Percentiles rank a stretch among this genome's conserved stretches.
These are phyloP conservation scores for Dastarcus helophoroides DNA, from an alignment of 2,888 invertebrate species.

Conservation along the genomic window DNA sequence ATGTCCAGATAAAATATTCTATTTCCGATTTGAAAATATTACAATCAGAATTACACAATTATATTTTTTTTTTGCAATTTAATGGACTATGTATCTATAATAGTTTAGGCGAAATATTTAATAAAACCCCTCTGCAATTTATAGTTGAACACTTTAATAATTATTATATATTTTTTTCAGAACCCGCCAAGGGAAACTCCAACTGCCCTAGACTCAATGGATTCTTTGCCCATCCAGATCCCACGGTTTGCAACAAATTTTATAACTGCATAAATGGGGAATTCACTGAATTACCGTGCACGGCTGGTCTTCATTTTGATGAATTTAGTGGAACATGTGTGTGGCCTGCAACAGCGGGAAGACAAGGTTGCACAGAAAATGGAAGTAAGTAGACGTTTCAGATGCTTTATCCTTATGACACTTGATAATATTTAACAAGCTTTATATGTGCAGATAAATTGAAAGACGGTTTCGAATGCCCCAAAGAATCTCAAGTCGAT, in stretches of 20 bases:
- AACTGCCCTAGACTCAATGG: slow-evolving; percentile 79
- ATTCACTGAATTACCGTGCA: slow-evolving; percentile 66
- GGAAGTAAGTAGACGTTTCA: slow-evolving; percentile 29
- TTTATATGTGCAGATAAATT: slow-evolving; percentile 49
- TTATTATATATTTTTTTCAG: slow-evolving; percentile 37
- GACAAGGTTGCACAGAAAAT: slow-evolving; percentile 54
- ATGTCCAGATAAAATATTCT: too few species aligned
- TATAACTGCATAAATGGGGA: slow-evolving; percentile 84
- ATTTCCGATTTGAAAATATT: too few species aligned
- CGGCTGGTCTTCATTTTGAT: slow-evolving; percentile 82
- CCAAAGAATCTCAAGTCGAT: slow-evolving; percentile 54
- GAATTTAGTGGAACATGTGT: slow-evolving; percentile 83
- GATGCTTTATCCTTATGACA: too few species aligned
- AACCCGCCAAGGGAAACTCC: slow-evolving; percentile 58
- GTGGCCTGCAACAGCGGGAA: slow-evolving; percentile 73
- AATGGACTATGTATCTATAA: too few species aligned
- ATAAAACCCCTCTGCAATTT: too few species aligned
- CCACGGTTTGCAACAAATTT: slow-evolving; percentile 71
- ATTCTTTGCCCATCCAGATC: slow-evolving; percentile 82
- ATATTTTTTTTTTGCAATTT: too few species aligned
- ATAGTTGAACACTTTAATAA: too few species aligned
- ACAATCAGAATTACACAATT: too few species aligned
- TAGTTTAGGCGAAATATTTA: too few species aligned
- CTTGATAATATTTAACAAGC: too few species aligned
- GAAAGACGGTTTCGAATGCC: slow-evolving; percentile 78